A percentile compares a stretch with the other conserved stretches of the same genome.
Conservation (phyloP, 1,140 invertebrate genomes). For the Drosophila seguyi region DNA sequence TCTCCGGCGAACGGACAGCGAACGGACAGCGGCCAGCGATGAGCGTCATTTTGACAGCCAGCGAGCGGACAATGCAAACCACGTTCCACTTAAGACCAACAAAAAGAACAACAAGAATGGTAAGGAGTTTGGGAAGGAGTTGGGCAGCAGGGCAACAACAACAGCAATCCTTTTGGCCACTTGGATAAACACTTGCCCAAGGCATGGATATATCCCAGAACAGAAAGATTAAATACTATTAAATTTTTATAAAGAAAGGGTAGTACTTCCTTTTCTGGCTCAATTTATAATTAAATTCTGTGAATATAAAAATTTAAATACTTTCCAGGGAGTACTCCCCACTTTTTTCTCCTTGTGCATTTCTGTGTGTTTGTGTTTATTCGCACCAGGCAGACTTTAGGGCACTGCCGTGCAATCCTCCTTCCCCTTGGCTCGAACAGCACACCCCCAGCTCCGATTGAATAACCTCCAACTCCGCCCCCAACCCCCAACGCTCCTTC, state of each 20-base stretch:
- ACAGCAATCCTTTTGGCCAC: slow-evolving; percentile 67
- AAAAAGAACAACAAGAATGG: slow-evolving; percentile 39
- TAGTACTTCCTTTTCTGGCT: too few species aligned
- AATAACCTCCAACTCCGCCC: neutral
- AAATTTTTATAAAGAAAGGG: too few species aligned
- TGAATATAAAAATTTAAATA: neutral
- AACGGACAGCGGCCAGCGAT: slow-evolving; percentile 22
- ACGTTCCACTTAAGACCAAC: slow-evolving; percentile 78
- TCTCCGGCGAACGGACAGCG: slow-evolving; percentile 26
- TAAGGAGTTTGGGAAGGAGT: slow-evolving; percentile 9
- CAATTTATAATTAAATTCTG: neutral
- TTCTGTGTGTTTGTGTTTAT: slow-evolving; percentile 31
- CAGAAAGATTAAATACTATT: neutral
- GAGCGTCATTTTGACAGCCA: slow-evolving; percentile 83
- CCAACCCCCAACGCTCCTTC: neutral
- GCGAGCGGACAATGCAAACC: slow-evolving; percentile 81
- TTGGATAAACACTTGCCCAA: slow-evolving; percentile 78
- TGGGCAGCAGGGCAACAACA: slow-evolving; percentile 12
- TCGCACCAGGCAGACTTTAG: slow-evolving; percentile 78
- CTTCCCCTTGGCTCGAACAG: slow-evolving; percentile 9
- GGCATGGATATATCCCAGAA: slow-evolving; percentile 36
- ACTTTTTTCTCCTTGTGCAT: slow-evolving; percentile 4
- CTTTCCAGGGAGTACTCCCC: neutral
- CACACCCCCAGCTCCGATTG: neutral
- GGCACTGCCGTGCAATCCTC: slow-evolving; percentile 60